These are phyloP conservation scores for Phoxinus dragarum DNA, from an alignment of 2,797 vertebrate genomes.

Conservation along the genomic window DNA sequence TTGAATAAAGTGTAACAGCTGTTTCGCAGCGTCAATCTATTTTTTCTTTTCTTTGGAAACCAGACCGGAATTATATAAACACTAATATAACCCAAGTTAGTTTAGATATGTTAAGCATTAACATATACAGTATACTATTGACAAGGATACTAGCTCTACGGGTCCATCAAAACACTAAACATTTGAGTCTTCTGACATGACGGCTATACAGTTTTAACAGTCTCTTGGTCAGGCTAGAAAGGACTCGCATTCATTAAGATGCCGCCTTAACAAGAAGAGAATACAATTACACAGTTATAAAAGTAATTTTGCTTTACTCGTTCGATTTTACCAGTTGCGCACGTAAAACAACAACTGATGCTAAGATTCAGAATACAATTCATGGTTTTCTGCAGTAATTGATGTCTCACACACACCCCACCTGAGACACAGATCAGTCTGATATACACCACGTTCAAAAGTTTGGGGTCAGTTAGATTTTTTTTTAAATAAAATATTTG, in stretches of 20 bases:
- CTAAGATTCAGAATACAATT: conserved; percentile 52
- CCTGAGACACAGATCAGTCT: conserved; percentile 19
- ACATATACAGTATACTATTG: conserved; percentile 47
- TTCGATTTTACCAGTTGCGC: conserved; percentile 36
- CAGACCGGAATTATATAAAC: conserved; percentile 42
- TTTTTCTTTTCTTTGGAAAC: conserved; percentile 26
- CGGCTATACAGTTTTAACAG: conserved; percentile 65
- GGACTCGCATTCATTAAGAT: conserved; percentile 60
- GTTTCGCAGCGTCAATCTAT: conserved; percentile 13
- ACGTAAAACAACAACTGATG: conserved; percentile 47
- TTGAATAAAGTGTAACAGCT: conserved; percentile 8
- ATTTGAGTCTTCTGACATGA: conserved; percentile 50
- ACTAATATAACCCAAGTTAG: conserved; percentile 46
- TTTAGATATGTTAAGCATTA: conserved; percentile 46
- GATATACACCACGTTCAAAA: background rate
- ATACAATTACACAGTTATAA: conserved; percentile 55
- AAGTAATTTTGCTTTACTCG: conserved; percentile 41
- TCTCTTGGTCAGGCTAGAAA: conserved; percentile 69
- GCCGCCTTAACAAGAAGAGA: conserved; percentile 60
- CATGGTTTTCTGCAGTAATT: conserved; percentile 30
- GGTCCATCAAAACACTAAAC: conserved; percentile 58
- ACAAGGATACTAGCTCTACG: conserved; percentile 58
- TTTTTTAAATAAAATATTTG: background rate
- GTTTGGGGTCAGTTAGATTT: background rate
- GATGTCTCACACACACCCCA: conserved; percentile 19